phyloP scores from a whole-genome alignment of 2,113 vertebrate genomes.

The Oryzias melastigma region DNA sequence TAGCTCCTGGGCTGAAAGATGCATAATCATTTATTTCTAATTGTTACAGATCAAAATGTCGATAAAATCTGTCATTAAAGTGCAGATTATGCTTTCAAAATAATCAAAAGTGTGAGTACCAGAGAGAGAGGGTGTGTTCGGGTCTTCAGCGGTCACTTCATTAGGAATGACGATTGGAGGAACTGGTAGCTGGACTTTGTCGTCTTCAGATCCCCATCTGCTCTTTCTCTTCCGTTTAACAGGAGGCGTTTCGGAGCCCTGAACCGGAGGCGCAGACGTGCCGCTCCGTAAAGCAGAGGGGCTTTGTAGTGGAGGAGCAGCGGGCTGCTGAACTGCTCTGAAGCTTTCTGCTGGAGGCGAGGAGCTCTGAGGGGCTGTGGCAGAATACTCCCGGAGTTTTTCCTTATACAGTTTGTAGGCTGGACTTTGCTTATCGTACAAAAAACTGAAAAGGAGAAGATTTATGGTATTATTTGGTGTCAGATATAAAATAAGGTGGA shows the following conservation, averaged over 20 bases:
- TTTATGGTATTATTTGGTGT: no score
- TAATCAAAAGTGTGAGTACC: conserved; percentile 48
- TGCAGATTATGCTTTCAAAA: background rate
- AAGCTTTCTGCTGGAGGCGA: conserved; percentile 12
- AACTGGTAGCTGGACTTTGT: conserved; percentile 85
- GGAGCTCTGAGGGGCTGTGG: conserved; percentile 43
- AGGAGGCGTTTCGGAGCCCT: conserved; percentile 39
- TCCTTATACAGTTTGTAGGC: conserved; percentile 85
- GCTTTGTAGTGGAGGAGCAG: conserved; percentile 20
- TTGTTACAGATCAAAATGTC: background rate
- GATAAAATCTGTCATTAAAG: background rate
- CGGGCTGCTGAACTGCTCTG: conserved; percentile 40
- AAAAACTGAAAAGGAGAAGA: conserved; percentile 77
- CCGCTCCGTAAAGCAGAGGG: conserved; percentile 50
- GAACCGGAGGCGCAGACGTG: conserved; percentile 7
- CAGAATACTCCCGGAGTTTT: conserved; percentile 86
- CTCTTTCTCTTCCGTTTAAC: conserved; percentile 92
- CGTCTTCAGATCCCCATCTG: conserved; percentile 92
- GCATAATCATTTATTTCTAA: background rate
- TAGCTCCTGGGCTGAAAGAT: conserved; percentile 87
- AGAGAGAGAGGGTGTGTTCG: conserved; percentile 60
- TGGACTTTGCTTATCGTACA: conserved; percentile 87
- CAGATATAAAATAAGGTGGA: no score
- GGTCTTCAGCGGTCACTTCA: conserved; percentile 56
- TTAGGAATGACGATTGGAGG: conserved; percentile 66